phyloP scores from a whole-genome alignment of 2,113 vertebrate genomes.

The Charadrius vociferus region DNA sequence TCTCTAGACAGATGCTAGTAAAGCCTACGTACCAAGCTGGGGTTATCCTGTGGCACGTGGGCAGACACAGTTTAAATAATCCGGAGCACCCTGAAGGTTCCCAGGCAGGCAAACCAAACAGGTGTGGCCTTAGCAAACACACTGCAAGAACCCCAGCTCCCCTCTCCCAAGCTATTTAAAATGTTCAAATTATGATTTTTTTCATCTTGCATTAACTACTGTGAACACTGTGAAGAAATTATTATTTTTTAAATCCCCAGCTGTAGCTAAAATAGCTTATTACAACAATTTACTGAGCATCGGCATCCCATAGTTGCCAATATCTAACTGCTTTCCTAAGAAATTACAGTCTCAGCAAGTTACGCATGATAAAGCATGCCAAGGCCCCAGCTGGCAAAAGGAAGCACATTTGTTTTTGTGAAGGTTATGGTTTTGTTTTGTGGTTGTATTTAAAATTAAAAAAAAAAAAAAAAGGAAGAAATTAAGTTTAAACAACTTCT shows the following conservation, averaged over 20 bases:
- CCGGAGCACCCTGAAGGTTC: neutral
- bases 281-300: neutral
- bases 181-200: neutral
- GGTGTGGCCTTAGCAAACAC: neutral
- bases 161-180: neutral
- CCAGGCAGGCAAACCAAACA: neutral
- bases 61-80: neutral
- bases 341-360: neutral
- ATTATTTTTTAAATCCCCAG: neutral
- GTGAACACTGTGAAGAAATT: neutral
- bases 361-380: neutral
- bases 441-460: neutral
- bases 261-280: neutral
- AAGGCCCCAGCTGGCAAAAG: neutral
- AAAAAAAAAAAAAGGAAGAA: neutral
- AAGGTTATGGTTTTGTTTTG: neutral
- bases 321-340: neutral
- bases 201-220: neutral
- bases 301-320: neutral
- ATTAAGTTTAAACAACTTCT: neutral
- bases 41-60: neutral
- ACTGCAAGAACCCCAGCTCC: neutral
- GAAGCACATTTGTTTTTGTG: neutral
- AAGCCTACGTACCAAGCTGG: neutral
- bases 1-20: neutral